Evolutionary conservation across 2,113 vertebrate species (phyloP).

Genomic region (Percina caprodes): DNA sequence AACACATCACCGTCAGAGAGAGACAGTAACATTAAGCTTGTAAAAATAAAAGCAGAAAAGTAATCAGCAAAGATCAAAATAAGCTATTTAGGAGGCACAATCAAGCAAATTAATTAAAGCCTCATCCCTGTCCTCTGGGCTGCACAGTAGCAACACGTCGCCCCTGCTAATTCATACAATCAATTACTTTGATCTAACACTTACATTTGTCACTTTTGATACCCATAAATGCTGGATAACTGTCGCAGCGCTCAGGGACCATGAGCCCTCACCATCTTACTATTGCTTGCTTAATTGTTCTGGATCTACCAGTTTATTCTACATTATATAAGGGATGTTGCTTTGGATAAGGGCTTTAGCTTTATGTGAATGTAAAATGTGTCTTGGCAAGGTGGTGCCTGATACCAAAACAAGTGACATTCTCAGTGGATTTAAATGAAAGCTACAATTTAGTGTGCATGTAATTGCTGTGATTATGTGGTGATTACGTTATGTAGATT

Average conservation of each 20-base stretch:
- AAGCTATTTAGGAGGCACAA: constrained; percentile 27
- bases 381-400: not conserved
- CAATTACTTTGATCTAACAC: constrained; percentile 60
- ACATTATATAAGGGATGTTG: not conserved
- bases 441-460: constrained; percentile 56
- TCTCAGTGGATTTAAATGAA: constrained; percentile 52
- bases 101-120: constrained; percentile 57
- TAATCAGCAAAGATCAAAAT: constrained; percentile 30
- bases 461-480: constrained; percentile 75
- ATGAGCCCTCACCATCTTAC: not conserved
- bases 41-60: constrained; percentile 19
- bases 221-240: constrained; percentile 43
- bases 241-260: constrained; percentile 12
- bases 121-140: constrained; percentile 15
- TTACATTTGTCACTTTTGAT: constrained; percentile 59
- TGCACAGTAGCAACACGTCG: constrained; percentile 21
- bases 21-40: not conserved
- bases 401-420: constrained; percentile 36
- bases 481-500: constrained; percentile 75
- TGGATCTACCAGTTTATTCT: not conserved
- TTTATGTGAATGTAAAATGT: constrained; percentile 1
- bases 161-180: constrained; percentile 53
- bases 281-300: not conserved
- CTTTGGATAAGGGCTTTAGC: not conserved
- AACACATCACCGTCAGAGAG: not conserved